A percentile compares a stretch with the other conserved stretches of the same genome.
phyloP scores from a whole-genome alignment of 2,113 vertebrate species.

The Hippocampus barbouri region DNA sequence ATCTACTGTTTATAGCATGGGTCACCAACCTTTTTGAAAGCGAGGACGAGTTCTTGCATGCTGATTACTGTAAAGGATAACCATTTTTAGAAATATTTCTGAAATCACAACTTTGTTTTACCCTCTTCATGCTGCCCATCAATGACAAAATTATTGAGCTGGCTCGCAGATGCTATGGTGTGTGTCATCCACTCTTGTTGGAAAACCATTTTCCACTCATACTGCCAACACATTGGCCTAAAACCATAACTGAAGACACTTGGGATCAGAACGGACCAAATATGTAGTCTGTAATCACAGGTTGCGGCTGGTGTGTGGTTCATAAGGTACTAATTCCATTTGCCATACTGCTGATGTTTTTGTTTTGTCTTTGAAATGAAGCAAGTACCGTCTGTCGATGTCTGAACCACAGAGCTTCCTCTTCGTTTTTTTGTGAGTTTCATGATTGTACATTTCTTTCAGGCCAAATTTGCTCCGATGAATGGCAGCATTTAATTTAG shows the following conservation, averaged over 20 bases:
- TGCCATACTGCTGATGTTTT: constrained; percentile 5
- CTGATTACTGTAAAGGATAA: too few relatives aligned
- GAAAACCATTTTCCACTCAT: constrained; percentile 9
- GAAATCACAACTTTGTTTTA: too few relatives aligned
- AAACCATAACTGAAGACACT: constrained; percentile 7
- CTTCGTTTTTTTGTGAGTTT: not conserved
- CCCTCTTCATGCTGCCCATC: not conserved
- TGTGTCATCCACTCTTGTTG: constrained; percentile 6
- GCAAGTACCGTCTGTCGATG: not conserved
- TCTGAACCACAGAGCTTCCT: not conserved
- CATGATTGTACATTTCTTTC: not conserved
- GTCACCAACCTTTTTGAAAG: too few relatives aligned
- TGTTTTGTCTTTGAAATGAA: constrained; percentile 6
- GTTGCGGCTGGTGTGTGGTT: constrained; percentile 13
- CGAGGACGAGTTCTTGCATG: too few relatives aligned
- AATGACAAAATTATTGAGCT: not conserved
- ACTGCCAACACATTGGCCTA: not conserved
- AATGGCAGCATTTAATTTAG: not conserved
- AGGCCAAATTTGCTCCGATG: not conserved
- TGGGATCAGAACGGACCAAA: constrained; percentile 1
- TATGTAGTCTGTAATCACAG: constrained; percentile 18
- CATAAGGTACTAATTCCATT: constrained; percentile 17
- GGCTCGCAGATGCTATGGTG: not conserved
- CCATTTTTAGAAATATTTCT: too few relatives aligned
- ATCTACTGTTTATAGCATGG: too few relatives aligned